phyloP scores from a whole-genome alignment of 2,113 vertebrate genomes.

The Mungos mungo region DNA sequence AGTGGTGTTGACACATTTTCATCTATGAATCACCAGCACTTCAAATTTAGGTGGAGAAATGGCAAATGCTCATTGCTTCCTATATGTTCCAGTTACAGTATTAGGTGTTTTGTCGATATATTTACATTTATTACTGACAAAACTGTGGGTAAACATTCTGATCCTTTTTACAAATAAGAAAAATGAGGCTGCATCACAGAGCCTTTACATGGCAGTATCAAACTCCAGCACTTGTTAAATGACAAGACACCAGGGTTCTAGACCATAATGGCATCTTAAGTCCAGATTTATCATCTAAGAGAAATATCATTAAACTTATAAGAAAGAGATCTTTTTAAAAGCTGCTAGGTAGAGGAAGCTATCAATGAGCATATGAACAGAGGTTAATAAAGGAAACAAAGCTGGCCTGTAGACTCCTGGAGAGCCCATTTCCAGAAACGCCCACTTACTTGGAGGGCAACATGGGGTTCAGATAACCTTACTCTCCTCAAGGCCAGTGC shows the following conservation, averaged over 20 bases:
- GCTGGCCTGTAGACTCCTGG: background rate
- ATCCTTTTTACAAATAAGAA: background rate
- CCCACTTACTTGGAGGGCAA: background rate
- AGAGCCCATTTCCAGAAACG: background rate
- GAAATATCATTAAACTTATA: conserved; percentile 13
- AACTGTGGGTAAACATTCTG: background rate
- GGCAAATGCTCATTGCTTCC: background rate
- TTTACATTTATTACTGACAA: conserved; percentile 3
- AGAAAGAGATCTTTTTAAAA: background rate
- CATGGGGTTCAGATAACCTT: background rate
- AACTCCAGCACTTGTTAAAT: background rate
- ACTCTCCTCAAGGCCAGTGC: background rate
- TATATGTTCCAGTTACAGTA: background rate
- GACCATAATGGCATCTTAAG: background rate
- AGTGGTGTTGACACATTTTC: background rate
- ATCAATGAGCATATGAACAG: background rate
- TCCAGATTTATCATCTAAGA: background rate
- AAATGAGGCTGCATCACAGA: background rate
- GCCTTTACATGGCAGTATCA: background rate
- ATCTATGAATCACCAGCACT: background rate
- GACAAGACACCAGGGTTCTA: background rate
- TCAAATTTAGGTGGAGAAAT: background rate
- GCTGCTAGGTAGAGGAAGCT: background rate
- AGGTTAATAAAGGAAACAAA: background rate
- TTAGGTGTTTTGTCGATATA: background rate